Base-by-base conservation (phyloP, 2,888 invertebrate genomes). In the Drosophila rubida region DNA sequence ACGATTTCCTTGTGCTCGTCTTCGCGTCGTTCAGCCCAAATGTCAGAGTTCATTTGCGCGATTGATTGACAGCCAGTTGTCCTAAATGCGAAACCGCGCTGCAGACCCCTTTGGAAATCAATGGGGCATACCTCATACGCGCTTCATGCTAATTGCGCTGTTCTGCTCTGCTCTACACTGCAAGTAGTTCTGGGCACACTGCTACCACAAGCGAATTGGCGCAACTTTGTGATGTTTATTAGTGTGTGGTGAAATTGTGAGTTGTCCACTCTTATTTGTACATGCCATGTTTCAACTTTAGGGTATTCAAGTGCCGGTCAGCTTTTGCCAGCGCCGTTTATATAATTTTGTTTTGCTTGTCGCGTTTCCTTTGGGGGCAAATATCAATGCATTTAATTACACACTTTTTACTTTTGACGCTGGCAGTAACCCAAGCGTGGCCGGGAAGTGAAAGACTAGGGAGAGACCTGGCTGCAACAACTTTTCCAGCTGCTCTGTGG, bases 91-190 rank as follows among this genome's bases (percentile, higher is more conserved):
- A 68, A 45, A 58, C 63, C 46, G 19, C 1, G 3, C 19, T 3
- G 19, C 22, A 50, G 79, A 75, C 67, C 75, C 61, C 66, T 81
- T 77, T 48, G 30, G 54, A 71, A 71, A 70, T 69, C 82, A 81
- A 74, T 80, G 74, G 69, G 64, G 69, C 74, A 69, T 66, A 68
- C 54, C 70, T 74, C 60, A 63, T 70, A 74, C 67, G 73, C 76
- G 78, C 71, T 82, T 81, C 82, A 80, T 82, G 74, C 78, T 80
- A 76, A 74, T 82, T 80, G 75, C 37, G 65, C 32, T 61, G 66
- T 23, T 23, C 39, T 1, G 19, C 3, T n/a, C 3, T 19, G 19
- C 3, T 19, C 19, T 19, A 19, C 19, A 8, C 13, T 39, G 16
- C 4, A 35, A 35, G 35, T n/a, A 1, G 13, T 13, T 16, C 7